Conservation (phyloP, 2,113 vertebrate species). For the Pituophis catenifer region DNA sequence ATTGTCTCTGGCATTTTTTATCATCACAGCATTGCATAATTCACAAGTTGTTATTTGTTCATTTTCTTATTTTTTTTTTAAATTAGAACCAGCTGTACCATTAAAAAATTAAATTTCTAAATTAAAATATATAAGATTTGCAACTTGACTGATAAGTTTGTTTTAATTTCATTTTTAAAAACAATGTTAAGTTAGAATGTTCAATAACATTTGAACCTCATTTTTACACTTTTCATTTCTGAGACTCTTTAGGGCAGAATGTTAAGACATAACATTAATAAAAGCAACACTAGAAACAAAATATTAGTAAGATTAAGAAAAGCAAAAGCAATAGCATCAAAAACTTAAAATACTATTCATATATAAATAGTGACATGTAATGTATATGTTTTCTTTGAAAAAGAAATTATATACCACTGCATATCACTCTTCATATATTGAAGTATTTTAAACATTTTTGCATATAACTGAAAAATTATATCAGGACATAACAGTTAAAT, state of each 20-base stretch:
- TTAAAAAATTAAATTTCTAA: not conserved
- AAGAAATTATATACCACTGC: not conserved
- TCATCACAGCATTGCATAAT: not conserved
- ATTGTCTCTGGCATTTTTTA: slow-evolving; percentile 2
- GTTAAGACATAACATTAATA: not conserved
- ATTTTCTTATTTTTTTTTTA: not conserved
- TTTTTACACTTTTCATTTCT: not conserved
- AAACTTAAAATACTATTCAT: not conserved
- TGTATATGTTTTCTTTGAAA: not conserved
- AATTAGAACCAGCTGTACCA: not conserved
- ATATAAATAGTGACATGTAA: not conserved
- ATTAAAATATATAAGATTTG: not conserved
- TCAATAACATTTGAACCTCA: not conserved
- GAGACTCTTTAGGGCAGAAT: not conserved
- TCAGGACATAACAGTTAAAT: not conserved
- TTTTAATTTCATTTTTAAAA: not conserved
- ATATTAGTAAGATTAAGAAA: not conserved
- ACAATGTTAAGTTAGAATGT: not conserved
- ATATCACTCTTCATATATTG: not conserved
- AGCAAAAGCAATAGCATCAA: not conserved
- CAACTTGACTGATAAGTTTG: not conserved
- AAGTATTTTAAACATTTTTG: not conserved
- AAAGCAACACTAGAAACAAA: not conserved
- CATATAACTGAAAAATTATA: not conserved
- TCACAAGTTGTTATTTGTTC: not conserved